Percentiles rank a stretch among this genome's conserved stretches.
phyloP scores from a whole-genome alignment of 1,140 invertebrate genomes.

The Stegodyphus mimosarum region DNA sequence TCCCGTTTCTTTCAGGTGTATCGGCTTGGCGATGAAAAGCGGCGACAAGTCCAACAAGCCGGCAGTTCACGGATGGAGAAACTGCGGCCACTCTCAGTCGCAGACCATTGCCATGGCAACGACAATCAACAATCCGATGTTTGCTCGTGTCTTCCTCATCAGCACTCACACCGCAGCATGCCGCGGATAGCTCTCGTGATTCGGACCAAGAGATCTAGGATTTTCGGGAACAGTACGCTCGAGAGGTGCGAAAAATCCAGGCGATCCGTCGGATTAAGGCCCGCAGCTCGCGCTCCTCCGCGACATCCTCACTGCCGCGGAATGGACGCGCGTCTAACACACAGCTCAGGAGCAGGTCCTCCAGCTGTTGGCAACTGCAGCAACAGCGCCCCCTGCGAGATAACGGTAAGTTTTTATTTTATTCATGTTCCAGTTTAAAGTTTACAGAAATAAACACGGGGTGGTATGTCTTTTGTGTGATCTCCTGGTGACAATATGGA shows the following conservation, averaged over 20 bases:
- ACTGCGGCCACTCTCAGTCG: not conserved
- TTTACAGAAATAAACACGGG: too few species aligned
- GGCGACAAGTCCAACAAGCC: conserved; percentile 10
- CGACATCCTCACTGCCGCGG: conserved; percentile 18
- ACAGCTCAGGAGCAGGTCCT: conserved; percentile 26
- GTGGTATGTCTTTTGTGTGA: too few species aligned
- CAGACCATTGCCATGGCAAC: conserved; percentile 51
- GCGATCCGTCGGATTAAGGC: conserved; percentile 50
- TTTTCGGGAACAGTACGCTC: conserved; percentile 40
- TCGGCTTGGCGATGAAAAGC: conserved; percentile 25
- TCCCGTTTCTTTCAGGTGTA: not conserved
- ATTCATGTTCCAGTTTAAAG: too few species aligned
- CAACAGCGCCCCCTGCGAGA: conserved; percentile 37
- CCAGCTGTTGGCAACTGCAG: conserved; percentile 43
- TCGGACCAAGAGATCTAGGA: conserved; percentile 6
- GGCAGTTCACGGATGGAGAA: not conserved
- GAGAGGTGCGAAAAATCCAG: conserved; percentile 47
- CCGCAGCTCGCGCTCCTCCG: conserved; percentile 25
- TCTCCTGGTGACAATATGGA: too few species aligned
- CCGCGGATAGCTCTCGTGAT: conserved; percentile 29
- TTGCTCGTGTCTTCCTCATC: not conserved
- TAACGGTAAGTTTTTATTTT: conserved; percentile 39
- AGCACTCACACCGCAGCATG: conserved; percentile 6
- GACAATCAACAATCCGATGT: conserved; percentile 19
- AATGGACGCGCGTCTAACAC: not conserved